phyloP scores from a whole-genome alignment of 2,797 vertebrate species.

The Trematomus bernacchii region DNA sequence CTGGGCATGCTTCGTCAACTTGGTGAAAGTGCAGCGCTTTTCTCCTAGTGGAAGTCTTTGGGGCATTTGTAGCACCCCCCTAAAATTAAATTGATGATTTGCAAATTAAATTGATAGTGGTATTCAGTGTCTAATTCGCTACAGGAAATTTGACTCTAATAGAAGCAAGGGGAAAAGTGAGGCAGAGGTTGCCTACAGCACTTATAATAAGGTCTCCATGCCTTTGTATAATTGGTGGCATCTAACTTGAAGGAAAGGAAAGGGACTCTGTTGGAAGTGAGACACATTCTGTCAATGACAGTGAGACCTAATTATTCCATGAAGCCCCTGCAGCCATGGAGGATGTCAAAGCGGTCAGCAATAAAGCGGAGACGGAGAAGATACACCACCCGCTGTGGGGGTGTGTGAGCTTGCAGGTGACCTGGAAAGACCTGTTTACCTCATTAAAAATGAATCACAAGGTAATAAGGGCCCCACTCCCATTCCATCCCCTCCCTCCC shows the following conservation, averaged over 20 bases:
- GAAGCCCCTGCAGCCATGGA: constrained; percentile 76
- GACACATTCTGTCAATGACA: constrained; percentile 81
- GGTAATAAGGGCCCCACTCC: constrained; percentile 79
- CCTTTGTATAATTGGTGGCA: constrained; percentile 79
- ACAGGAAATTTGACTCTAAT: constrained; percentile 49
- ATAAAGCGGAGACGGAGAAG: constrained; percentile 70
- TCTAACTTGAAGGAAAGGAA: constrained; percentile 74
- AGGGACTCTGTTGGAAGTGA: constrained; percentile 74
- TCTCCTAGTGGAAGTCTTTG: no score
- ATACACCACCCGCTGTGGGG: constrained; percentile 62
- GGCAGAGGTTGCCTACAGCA: constrained; percentile 74
- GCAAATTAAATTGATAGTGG: constrained; percentile 32
- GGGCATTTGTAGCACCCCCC: constrained; percentile 7
- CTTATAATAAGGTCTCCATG: constrained; percentile 71
- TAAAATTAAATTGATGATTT: constrained; percentile 39
- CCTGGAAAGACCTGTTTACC: constrained; percentile 86
- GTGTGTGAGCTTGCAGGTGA: constrained; percentile 74
- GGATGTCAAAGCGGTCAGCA: constrained; percentile 76
- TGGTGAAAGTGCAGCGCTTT: no score
- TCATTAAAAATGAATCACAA: constrained; percentile 88
- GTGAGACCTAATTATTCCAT: constrained; percentile 84
- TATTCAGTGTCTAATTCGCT: constrained; percentile 19
- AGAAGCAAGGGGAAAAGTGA: constrained; percentile 45
- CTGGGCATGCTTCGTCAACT: no score
- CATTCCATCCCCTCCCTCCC: constrained; percentile 9